phyloP scores from a whole-genome alignment of 1,140 invertebrate species.

The Maconellicoccus hirsutus region DNA sequence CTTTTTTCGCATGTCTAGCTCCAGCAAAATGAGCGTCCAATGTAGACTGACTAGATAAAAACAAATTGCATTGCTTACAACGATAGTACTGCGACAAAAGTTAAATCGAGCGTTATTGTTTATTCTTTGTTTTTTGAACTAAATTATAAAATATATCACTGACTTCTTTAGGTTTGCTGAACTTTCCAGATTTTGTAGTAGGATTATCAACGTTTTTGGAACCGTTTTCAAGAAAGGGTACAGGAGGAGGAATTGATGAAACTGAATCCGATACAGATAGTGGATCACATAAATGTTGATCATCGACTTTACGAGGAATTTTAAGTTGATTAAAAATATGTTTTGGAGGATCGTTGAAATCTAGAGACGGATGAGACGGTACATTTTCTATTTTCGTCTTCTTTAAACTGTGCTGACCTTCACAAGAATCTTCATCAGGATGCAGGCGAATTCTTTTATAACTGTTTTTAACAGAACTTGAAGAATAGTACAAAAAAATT shows the following conservation, averaged over 20 bases:
- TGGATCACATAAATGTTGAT: too few species aligned
- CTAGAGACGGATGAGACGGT: neutral
- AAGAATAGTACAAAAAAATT: too few species aligned
- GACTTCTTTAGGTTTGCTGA: neutral
- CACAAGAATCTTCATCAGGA: neutral
- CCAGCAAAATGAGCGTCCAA: neutral
- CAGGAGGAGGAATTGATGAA: neutral
- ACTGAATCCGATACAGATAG: neutral
- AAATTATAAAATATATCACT: too few species aligned
- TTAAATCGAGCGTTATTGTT: too few species aligned
- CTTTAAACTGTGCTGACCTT: neutral
- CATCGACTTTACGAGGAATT: neutral
- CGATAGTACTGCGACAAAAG: neutral
- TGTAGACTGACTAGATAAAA: neutral
- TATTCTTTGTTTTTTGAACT: too few species aligned
- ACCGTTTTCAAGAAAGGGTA: neutral
- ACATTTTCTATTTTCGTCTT: neutral
- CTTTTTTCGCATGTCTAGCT: neutral
- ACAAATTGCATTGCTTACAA: neutral
- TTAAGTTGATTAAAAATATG: neutral
- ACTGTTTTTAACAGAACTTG: too few species aligned
- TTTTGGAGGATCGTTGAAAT: neutral
- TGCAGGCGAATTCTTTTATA: neutral
- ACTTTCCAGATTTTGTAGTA: neutral
- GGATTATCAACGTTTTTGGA: neutral